Conservation (phyloP, 2,797 vertebrate genomes). For the Todus mexicanus region DNA sequence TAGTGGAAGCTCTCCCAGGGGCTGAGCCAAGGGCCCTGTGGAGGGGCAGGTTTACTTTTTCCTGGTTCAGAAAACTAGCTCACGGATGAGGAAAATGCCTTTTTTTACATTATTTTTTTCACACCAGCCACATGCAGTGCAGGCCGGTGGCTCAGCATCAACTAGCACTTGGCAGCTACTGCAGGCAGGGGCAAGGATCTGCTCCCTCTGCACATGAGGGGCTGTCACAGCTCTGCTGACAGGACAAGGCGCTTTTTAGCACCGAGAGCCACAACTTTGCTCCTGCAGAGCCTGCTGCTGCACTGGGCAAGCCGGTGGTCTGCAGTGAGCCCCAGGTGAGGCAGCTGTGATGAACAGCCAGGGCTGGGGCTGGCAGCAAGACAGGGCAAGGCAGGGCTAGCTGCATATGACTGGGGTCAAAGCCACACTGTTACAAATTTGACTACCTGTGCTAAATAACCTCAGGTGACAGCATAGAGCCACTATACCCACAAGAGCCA, state of each 20-base stretch:
- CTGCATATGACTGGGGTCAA: neutral
- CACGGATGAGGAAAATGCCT: neutral
- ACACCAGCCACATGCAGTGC: neutral
- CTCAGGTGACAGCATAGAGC: neutral
- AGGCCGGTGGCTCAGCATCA: neutral
- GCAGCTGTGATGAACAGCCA: neutral
- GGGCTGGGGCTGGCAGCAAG: neutral
- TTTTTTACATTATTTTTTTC: neutral
- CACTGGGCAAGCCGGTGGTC: rapidly evolving
- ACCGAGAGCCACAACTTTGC: neutral
- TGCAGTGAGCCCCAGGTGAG: neutral
- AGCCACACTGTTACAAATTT: rapidly evolving
- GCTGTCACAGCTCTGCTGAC: rapidly evolving
- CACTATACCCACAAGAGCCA: rapidly evolving
- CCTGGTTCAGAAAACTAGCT: neutral
- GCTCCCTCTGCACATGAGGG: neutral
- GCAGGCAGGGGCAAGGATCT: neutral
- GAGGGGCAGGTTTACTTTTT: neutral
- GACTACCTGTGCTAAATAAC: neutral
- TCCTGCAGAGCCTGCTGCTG: neutral
- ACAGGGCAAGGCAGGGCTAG: rapidly evolving
- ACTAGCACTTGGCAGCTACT: neutral
- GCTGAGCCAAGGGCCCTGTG: neutral
- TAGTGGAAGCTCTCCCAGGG: neutral
- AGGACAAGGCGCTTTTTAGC: neutral